Conservation (phyloP, 2,797 vertebrate species). For the Erithacus rubecula region DNA sequence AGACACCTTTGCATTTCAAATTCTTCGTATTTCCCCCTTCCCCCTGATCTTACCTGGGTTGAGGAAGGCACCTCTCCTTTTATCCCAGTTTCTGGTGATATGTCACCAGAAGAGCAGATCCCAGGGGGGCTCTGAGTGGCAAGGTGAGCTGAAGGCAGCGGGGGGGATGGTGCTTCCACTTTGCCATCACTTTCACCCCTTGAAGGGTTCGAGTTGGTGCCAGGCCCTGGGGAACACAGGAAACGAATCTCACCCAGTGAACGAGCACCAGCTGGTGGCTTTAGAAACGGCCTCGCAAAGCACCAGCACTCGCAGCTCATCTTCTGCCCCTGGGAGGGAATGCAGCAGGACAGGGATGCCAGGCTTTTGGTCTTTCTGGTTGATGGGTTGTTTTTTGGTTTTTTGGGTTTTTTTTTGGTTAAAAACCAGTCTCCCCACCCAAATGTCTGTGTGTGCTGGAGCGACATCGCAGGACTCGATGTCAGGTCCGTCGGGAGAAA, state of each 20-base stretch:
- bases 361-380: background rate
- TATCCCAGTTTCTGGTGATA: conserved; percentile 62
- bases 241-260: conserved; percentile 91
- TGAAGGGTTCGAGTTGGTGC: conserved; percentile 78
- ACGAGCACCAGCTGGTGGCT: conserved; percentile 80
- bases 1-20: background rate
- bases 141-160: conserved; percentile 74
- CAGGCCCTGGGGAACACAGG: conserved; percentile 93
- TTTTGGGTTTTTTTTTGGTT: background rate
- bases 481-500: background rate
- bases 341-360: background rate
- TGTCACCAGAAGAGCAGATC: conserved; percentile 76
- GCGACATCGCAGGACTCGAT: background rate
- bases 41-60: conserved; percentile 78
- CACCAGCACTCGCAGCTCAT: conserved; percentile 48
- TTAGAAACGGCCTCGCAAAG: conserved; percentile 70
- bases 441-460: conserved; percentile 30
- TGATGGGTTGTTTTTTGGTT: background rate
- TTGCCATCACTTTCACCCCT: conserved; percentile 78
- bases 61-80: conserved; percentile 71
- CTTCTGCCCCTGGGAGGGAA: background rate
- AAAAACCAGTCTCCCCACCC: conserved; percentile 50
- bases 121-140: conserved; percentile 72
- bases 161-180: conserved; percentile 78
- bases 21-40: background rate